Evolutionary conservation across 2,797 vertebrate genomes (phyloP).

Genomic region (Parambassis ranga): DNA sequence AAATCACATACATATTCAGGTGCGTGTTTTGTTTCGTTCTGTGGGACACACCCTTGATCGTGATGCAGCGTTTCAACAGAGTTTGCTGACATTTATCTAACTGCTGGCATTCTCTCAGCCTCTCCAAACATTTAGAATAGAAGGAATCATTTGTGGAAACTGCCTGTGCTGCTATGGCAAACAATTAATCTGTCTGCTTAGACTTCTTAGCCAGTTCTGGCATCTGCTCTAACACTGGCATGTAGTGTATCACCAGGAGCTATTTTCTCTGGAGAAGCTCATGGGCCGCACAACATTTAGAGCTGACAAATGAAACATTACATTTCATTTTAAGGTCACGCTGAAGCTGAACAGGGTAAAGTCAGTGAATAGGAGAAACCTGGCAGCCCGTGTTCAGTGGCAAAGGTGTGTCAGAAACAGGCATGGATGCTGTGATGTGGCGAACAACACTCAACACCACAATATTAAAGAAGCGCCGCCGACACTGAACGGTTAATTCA

Average conservation of each 20-base stretch:
- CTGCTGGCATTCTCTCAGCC: slow-evolving; percentile 9
- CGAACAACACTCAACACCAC: slow-evolving; percentile 29
- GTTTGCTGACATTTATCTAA: slow-evolving; percentile 18
- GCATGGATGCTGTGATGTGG: slow-evolving; percentile 20
- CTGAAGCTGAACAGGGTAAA: slow-evolving; percentile 9
- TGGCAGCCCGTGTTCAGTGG: background rate
- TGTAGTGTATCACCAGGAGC: slow-evolving; percentile 34
- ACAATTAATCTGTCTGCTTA: slow-evolving; percentile 9
- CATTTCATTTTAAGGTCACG: slow-evolving; percentile 29
- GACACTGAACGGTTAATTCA: slow-evolving; percentile 9
- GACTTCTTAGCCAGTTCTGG: slow-evolving; percentile 19
- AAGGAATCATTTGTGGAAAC: slow-evolving; percentile 7
- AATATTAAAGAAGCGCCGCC: slow-evolving; percentile 17
- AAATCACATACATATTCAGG: slow-evolving; percentile 1
- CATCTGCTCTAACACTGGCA: slow-evolving; percentile 15
- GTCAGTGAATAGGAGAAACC: slow-evolving; percentile 15
- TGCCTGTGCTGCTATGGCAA: slow-evolving; percentile 13
- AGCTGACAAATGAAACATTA: slow-evolving; percentile 26
- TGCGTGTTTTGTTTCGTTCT: background rate
- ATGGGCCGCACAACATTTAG: slow-evolving; percentile 13
- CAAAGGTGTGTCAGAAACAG: slow-evolving; percentile 19
- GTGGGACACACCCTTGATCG: background rate
- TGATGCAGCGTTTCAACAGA: slow-evolving; percentile 1
- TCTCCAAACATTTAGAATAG: slow-evolving; percentile 20
- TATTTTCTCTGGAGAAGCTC: slow-evolving; percentile 52